Conservation (phyloP, 2,797 vertebrate genomes). For the Pempheris klunzingeri region DNA sequence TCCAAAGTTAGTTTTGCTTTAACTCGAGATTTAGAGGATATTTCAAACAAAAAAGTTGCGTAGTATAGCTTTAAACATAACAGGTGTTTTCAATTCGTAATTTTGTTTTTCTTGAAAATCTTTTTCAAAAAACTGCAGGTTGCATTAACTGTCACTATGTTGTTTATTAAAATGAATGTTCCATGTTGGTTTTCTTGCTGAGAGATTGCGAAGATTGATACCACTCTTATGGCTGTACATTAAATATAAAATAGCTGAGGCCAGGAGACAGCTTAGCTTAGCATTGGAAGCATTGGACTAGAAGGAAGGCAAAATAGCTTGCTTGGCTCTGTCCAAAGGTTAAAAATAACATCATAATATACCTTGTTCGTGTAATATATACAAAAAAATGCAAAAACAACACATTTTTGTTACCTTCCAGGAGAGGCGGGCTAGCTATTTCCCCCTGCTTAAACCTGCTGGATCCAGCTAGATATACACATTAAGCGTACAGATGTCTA, state of each 20-base stretch:
- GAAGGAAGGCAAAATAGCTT: not conserved
- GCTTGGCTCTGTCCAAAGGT: not conserved
- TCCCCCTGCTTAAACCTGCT: not conserved
- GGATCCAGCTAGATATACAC: not conserved
- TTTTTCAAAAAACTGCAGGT: not conserved
- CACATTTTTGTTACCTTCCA: not conserved
- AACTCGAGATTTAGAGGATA: not conserved
- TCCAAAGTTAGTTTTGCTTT: no score
- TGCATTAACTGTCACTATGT: not conserved
- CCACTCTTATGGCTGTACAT: not conserved
- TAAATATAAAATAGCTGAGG: not conserved
- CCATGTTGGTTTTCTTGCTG: not conserved
- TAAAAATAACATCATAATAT: not conserved
- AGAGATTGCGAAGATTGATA: not conserved
- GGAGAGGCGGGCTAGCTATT: not conserved
- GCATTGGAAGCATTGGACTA: not conserved
- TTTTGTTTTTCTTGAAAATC: not conserved
- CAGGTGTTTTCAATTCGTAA: not conserved
- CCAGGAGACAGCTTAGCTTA: not conserved
- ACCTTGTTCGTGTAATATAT: not conserved
- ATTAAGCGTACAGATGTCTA: not conserved
- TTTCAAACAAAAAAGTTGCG: not conserved
- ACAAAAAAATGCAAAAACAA: no score
- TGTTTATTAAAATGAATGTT: not conserved
- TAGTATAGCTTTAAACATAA: not conserved